Conservation (phyloP, 2,888 invertebrate genomes). For the Furcula furcula region DNA sequence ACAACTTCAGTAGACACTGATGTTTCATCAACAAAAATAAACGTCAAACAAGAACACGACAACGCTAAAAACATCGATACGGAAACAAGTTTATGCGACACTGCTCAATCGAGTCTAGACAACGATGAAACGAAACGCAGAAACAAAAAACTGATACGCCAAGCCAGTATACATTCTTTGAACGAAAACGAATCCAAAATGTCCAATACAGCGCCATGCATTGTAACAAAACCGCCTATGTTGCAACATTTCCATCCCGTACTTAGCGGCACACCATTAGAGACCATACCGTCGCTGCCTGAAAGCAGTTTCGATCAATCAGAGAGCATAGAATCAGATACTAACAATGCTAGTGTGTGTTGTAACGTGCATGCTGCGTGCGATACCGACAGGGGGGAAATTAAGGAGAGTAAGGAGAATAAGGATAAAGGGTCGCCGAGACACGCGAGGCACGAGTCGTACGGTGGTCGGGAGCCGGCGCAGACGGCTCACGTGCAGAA, state of each 20-base stretch:
- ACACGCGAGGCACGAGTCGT: slow-evolving; percentile 80
- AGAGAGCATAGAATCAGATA: slow-evolving; percentile 59
- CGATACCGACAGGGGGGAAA: slow-evolving; percentile 68
- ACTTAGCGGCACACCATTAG: slow-evolving; percentile 61
- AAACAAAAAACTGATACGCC: slow-evolving; percentile 52
- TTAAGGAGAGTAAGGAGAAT: slow-evolving; percentile 43
- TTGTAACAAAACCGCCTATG: slow-evolving; percentile 50
- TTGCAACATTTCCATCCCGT: slow-evolving; percentile 64
- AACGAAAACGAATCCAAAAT: slow-evolving; percentile 52
- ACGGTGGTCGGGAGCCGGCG: slow-evolving; percentile 69
- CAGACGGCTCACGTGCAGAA: slow-evolving; percentile 48
- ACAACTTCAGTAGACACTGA: slow-evolving; percentile 7
- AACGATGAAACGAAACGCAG: slow-evolving; percentile 16
- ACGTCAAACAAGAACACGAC: no score
- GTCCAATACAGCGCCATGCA: slow-evolving; percentile 54
- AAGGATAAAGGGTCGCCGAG: slow-evolving; percentile 66
- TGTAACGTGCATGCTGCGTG: slow-evolving; percentile 81
- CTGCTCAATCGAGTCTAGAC: no score
- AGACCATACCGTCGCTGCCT: slow-evolving; percentile 70
- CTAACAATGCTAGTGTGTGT: slow-evolving; percentile 78
- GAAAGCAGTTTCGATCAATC: slow-evolving; percentile 58
- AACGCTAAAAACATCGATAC: no score
- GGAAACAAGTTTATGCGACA: no score
- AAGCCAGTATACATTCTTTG: slow-evolving; percentile 64
- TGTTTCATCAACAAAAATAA: no score